Conservation (phyloP, 2,888 invertebrate species). For the Idaea aversata region DNA sequence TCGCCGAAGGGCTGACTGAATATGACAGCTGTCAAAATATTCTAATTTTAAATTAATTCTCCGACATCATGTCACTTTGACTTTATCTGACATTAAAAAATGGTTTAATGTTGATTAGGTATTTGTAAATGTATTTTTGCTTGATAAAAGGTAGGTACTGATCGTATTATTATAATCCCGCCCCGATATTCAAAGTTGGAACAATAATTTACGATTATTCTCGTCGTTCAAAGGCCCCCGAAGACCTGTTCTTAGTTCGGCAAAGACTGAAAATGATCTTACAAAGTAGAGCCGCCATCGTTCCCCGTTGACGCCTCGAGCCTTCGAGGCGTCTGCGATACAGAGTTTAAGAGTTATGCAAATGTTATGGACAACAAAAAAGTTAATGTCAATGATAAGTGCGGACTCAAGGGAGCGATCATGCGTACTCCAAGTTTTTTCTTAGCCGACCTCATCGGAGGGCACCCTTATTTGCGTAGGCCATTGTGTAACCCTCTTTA, state of each 20-base stretch:
- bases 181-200: constrained; percentile 31
- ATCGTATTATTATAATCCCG: constrained; percentile 23
- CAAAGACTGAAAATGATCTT: constrained; percentile 77
- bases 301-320: constrained; percentile 63
- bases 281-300: constrained; percentile 66
- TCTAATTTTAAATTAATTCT: constrained; percentile 49
- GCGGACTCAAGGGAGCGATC: constrained; percentile 67
- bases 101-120: background rate
- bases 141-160: constrained; percentile 4
- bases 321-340: constrained; percentile 60
- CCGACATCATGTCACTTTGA: constrained; percentile 24
- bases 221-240: constrained; percentile 56
- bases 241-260: constrained; percentile 54
- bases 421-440: constrained; percentile 48
- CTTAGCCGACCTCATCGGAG: constrained; percentile 40
- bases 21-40: constrained; percentile 74
- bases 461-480: constrained; percentile 44
- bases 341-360: constrained; percentile 76
- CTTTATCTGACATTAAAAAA: constrained; percentile 22
- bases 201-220: constrained; percentile 62
- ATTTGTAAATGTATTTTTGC: constrained; percentile 2
- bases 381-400: constrained; percentile 80
- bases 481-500: constrained; percentile 58
- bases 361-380: constrained; percentile 81
- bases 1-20: constrained; percentile 68